These are phyloP conservation scores for Lucinisca nassula DNA, from an alignment of 2,888 invertebrate genomes.

Conservation along the genomic window DNA sequence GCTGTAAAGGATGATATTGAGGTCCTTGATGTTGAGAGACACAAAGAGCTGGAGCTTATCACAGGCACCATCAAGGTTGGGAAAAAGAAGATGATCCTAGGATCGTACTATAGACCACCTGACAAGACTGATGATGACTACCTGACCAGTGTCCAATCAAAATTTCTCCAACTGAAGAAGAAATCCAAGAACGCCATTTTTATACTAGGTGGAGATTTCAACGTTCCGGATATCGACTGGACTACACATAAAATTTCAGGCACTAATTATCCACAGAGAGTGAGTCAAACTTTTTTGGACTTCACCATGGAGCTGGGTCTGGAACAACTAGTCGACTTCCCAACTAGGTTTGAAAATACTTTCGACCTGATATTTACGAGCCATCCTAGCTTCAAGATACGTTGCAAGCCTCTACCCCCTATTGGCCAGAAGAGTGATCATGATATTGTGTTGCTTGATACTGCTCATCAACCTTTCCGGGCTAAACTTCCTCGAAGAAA, in stretches of 20 bases:
- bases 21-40: neutral
- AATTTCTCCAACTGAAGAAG: neutral
- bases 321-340: neutral
- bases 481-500: neutral
- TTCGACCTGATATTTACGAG: neutral
- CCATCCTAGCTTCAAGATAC: neutral
- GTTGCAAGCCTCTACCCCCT: neutral
- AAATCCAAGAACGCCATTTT: neutral
- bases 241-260: neutral
- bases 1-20: constrained; percentile 2
- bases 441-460: neutral
- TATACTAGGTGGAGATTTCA: constrained; percentile 15
- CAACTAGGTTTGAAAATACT: neutral
- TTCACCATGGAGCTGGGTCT: neutral
- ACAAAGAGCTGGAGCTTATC: constrained; percentile 10
- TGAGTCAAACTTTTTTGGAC: neutral
- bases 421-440: neutral
- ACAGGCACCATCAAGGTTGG: neutral
- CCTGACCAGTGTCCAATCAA: neutral
- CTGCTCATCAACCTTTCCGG: neutral
- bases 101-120: constrained; percentile 13
- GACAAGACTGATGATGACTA: neutral
- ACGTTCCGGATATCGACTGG: constrained; percentile 22
- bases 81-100: neutral
- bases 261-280: neutral